A percentile compares a stretch with the other conserved stretches of the same genome.
These are phyloP conservation scores for Eurytoma californica DNA, from an alignment of 2,888 invertebrate genomes.

Conservation along the genomic window DNA sequence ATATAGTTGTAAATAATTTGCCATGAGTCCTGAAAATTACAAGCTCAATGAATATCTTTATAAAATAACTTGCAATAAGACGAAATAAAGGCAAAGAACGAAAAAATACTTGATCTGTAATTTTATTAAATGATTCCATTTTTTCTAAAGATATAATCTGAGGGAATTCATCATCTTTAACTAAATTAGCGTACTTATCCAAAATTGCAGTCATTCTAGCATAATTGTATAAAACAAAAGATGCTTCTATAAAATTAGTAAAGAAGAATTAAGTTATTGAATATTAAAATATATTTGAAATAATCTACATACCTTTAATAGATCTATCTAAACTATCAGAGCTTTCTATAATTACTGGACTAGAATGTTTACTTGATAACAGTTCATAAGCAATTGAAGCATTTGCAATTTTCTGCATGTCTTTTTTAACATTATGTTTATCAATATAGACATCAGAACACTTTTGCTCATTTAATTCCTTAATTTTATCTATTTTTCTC, in stretches of 20 bases:
- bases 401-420: conserved; percentile 79
- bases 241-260: conserved; percentile 77
- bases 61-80: background rate
- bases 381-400: conserved; percentile 83
- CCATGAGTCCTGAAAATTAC: conserved; percentile 85
- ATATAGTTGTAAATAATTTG: conserved; percentile 82
- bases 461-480: conserved; percentile 79
- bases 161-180: conserved; percentile 78
- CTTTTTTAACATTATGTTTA: conserved; percentile 76
- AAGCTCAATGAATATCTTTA: conserved; percentile 15
- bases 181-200: conserved; percentile 79
- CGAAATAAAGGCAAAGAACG: background rate
- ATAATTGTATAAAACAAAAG: conserved; percentile 87
- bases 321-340: conserved; percentile 68
- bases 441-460: conserved; percentile 78
- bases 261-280: conserved; percentile 27
- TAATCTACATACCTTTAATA: conserved; percentile 77
- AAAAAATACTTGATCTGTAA: conserved; percentile 46
- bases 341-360: conserved; percentile 78
- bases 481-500: conserved; percentile 61
- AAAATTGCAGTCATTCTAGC: conserved; percentile 83
- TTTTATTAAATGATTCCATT: conserved; percentile 77
- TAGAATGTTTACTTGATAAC: conserved; percentile 81
- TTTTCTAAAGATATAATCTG: conserved; percentile 71
- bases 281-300: conserved; percentile 18